Conservation (phyloP, 2,113 vertebrate genomes). For the Dermatemys mawii region DNA sequence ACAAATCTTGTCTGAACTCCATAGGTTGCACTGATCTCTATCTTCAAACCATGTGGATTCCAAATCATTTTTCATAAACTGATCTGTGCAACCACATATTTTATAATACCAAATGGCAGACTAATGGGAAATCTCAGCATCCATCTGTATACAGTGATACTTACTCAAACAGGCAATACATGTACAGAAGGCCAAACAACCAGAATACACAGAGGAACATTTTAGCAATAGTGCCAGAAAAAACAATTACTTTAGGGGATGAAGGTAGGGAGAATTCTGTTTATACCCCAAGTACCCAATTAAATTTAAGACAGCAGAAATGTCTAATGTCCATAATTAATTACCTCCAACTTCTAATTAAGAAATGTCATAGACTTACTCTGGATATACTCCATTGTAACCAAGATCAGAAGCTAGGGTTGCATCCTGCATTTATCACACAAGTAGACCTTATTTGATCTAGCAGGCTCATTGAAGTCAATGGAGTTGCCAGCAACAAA, state of each 20-base stretch:
- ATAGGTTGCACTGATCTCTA: neutral
- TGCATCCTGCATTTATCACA: neutral
- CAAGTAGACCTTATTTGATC: neutral
- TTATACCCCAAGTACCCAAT: neutral
- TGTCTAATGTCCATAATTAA: neutral
- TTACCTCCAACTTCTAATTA: neutral
- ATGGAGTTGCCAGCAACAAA: fast-evolving
- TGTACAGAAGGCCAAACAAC: neutral
- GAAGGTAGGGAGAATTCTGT: neutral
- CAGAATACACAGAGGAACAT: neutral
- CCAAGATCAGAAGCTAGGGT: neutral
- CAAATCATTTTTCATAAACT: neutral
- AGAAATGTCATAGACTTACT: neutral
- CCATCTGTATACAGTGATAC: neutral
- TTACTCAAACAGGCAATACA: neutral
- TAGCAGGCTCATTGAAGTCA: fast-evolving
- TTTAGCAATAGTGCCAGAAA: neutral
- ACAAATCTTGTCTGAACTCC: neutral
- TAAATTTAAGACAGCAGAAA: conserved; percentile 8
- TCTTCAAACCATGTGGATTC: neutral
- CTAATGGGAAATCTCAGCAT: neutral
- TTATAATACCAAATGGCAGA: neutral
- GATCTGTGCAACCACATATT: neutral
- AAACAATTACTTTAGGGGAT: neutral
- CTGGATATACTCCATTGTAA: neutral